These are phyloP conservation scores for Gryon sp. DNA, from an alignment of 1,140 invertebrate species.

Conservation along the genomic window DNA sequence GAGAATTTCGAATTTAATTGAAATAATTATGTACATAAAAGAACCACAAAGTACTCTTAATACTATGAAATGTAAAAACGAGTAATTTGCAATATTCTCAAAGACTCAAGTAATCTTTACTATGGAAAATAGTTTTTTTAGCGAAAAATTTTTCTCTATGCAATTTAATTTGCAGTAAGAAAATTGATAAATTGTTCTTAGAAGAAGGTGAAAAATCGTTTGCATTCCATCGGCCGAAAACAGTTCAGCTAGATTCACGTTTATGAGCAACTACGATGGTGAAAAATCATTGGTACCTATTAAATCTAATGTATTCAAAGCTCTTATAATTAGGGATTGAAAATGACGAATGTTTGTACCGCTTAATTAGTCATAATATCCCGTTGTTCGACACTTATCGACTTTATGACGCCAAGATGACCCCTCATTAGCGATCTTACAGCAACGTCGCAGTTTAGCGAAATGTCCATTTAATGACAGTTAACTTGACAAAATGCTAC, in stretches of 20 bases:
- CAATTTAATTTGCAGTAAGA: too few relatives aligned
- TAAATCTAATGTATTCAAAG: constrained; percentile 6
- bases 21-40: too few relatives aligned
- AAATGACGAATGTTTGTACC: constrained; percentile 16
- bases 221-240: constrained; percentile 7
- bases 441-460: constrained; percentile 32
- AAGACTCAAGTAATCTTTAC: too few relatives aligned
- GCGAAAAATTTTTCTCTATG: too few relatives aligned
- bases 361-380: constrained; percentile 27
- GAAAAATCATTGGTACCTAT: not conserved
- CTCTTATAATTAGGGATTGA: constrained; percentile 9
- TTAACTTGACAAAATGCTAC: constrained; percentile 46
- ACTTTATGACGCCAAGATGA: constrained; percentile 49
- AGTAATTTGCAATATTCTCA: too few relatives aligned
- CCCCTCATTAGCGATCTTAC: constrained; percentile 51
- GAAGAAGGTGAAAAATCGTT: constrained; percentile 2
- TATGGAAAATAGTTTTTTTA: too few relatives aligned
- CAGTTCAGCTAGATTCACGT: too few relatives aligned
- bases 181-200: constrained; percentile 26
- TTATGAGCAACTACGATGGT: constrained; percentile 5
- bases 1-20: too few relatives aligned
- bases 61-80: too few relatives aligned
- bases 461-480: constrained; percentile 44
- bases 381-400: constrained; percentile 3
- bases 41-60: too few relatives aligned